Percentiles rank a stretch among this genome's conserved stretches.
phyloP scores from a whole-genome alignment of 1,140 invertebrate genomes.

The Drosophila cardini region DNA sequence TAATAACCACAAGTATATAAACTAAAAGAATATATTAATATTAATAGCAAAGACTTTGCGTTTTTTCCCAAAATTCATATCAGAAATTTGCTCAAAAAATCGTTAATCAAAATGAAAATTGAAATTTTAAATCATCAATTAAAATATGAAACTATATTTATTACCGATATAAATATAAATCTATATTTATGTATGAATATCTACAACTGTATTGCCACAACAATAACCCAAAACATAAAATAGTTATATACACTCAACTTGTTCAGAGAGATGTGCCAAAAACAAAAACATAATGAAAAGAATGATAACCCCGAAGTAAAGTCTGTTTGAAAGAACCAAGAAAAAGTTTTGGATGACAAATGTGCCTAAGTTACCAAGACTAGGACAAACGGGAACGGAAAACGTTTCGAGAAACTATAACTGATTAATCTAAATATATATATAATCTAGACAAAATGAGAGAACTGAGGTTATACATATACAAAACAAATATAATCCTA shows the following conservation, averaged over 20 bases:
- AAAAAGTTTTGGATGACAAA: slow-evolving; percentile 33
- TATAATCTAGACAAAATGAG: slow-evolving; percentile 25
- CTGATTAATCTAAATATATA: background rate
- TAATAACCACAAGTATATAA: slow-evolving; percentile 36
- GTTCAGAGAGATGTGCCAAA: slow-evolving; percentile 59
- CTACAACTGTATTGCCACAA: slow-evolving; percentile 43
- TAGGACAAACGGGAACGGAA: slow-evolving; percentile 31
- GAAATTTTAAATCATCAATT: slow-evolving; percentile 35
- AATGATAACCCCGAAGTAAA: slow-evolving; percentile 19
- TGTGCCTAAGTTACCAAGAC: slow-evolving; percentile 36
- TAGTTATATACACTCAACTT: slow-evolving; percentile 43
- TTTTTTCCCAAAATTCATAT: slow-evolving; percentile 48
- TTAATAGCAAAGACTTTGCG: slow-evolving; percentile 29
- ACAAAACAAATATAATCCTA: slow-evolving; percentile 16
- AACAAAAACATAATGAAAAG: slow-evolving; percentile 21
- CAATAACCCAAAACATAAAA: slow-evolving; percentile 32
- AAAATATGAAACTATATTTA: slow-evolving; percentile 28
- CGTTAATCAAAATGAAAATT: slow-evolving; percentile 18
- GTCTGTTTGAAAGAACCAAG: slow-evolving; percentile 36
- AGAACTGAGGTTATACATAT: slow-evolving; percentile 51
- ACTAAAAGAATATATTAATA: background rate
- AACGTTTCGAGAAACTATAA: slow-evolving; percentile 3
- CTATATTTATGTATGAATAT: slow-evolving; percentile 39
- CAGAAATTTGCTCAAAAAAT: slow-evolving; percentile 58
- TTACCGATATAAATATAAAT: slow-evolving; percentile 17